phyloP scores from a whole-genome alignment of 2,888 invertebrate species.

The Graphium colonna region DNA sequence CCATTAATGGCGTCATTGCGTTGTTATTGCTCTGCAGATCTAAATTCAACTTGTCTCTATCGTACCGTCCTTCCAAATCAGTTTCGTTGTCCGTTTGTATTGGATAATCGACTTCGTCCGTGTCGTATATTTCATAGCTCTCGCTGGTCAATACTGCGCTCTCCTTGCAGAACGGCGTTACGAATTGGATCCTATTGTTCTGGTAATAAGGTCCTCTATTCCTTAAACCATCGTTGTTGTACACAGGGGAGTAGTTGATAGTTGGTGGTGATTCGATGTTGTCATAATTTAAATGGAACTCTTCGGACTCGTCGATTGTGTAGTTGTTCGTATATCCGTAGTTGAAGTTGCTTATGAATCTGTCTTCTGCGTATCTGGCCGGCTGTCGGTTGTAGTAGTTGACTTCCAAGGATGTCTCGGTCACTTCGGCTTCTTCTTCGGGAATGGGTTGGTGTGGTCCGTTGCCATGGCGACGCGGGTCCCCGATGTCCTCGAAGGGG shows the following conservation, averaged over 20 bases:
- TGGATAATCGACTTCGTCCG: conserved; percentile 67
- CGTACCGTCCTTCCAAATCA: conserved; percentile 49
- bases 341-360: conserved; percentile 59
- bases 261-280: conserved; percentile 47
- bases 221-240: conserved; percentile 63
- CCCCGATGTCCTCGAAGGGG: conserved; percentile 72
- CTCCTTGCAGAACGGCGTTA: conserved; percentile 63
- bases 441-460: conserved; percentile 28
- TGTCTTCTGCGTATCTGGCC: conserved; percentile 56
- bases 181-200: conserved; percentile 66
- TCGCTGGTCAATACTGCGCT: conserved; percentile 53
- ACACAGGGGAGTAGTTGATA: conserved; percentile 52
- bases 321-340: conserved; percentile 39
- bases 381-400: conserved; percentile 50
- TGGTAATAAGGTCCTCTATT: conserved; percentile 70
- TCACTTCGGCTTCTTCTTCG: conserved; percentile 29
- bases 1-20: conserved; percentile 42
- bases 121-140: conserved; percentile 67
- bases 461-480: conserved; percentile 39
- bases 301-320: conserved; percentile 67
- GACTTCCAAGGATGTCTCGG: conserved; percentile 43
- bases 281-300: conserved; percentile 54
- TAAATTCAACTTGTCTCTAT: conserved; percentile 70
- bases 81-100: conserved; percentile 39
- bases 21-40: conserved; percentile 67